Evolutionary conservation across 2,888 invertebrate genomes (phyloP).

Genomic region (Gonocerus acuteangulatus): DNA sequence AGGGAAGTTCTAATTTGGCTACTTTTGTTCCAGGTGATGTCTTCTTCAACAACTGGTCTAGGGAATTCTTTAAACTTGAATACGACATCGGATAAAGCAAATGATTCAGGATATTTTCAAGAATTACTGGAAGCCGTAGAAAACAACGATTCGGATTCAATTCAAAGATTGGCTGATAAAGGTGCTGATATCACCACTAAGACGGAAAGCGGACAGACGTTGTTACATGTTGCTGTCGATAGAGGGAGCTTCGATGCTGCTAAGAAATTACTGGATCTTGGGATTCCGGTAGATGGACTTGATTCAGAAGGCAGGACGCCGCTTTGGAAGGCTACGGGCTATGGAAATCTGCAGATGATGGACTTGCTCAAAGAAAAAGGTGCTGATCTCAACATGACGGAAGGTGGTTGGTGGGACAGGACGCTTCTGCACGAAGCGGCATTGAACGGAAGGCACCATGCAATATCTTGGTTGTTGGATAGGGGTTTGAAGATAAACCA

Average conservation of each 20-base stretch:
- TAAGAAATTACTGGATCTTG: not conserved
- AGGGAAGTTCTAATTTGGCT: no score
- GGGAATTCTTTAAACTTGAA: no score
- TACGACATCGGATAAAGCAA: not conserved
- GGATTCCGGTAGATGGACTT: not conserved
- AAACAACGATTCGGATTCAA: not conserved
- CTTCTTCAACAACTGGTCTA: no score
- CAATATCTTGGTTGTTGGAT: not conserved
- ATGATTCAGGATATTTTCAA: not conserved
- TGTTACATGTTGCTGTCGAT: not conserved
- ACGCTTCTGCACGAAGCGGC: not conserved
- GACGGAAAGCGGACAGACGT: not conserved
- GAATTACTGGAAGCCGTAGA: not conserved
- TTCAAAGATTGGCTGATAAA: not conserved
- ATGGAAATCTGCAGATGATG: not conserved
- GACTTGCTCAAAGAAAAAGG: not conserved
- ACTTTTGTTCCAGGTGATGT: no score
- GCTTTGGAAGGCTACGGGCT: not conserved
- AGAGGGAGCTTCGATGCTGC: not conserved
- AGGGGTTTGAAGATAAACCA: not conserved
- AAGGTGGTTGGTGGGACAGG: not conserved
- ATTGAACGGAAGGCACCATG: not conserved
- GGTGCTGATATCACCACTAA: not conserved
- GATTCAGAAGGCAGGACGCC: not conserved
- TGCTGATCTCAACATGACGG: not conserved